Base-by-base conservation (phyloP, 2,888 invertebrate genomes). In the Malacosoma neustria region DNA sequence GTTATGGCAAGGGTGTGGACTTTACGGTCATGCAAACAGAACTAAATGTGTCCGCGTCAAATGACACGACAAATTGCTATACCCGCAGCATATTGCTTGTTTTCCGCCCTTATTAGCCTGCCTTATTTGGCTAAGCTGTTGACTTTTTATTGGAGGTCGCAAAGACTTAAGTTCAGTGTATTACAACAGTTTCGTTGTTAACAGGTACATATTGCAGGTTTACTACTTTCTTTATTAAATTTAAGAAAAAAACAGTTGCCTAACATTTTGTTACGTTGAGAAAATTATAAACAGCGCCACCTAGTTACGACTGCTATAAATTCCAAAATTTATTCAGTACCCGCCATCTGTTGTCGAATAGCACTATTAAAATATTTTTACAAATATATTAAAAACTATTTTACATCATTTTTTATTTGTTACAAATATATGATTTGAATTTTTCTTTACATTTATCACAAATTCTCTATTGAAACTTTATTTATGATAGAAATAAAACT, bases 11-110 rank as follows among this genome's bases (percentile, higher is more conserved):
- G 76, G 82, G 81, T 65, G 82, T 76, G 81, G 70, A 66, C 54
- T 79, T 76, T 77, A 80, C 66, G 67, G 64, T 54, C 73, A 72
- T 71, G 75, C 77, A 79, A 82, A 82, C 82, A 74, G 63, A 60
- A 56, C 66, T 69, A 68, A 66, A 68, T 68, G 71, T 69, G 68
- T 61, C 62, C 64, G 56, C 58, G 52, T 60, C 66, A 73, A 82
- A 76, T 75, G 76, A 63, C 58, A 60, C 69, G 61, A 62, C 70
- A 79, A 81, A 81, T 80, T 73, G 75, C 67, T 63, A 68, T 66
- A 72, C 69, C 67, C 67, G 54, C 55, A 64, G 47, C 43, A 57
- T 64, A 73, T 69, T 62, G 68, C 61, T 57, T 65, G 68, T 72
- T 69, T 59, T 59, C 54, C 49, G 45, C 61, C 62, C 68, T 71